These are phyloP conservation scores for Cercopithecus mona DNA, from an alignment of 2,113 vertebrate species.

Conservation along the genomic window DNA sequence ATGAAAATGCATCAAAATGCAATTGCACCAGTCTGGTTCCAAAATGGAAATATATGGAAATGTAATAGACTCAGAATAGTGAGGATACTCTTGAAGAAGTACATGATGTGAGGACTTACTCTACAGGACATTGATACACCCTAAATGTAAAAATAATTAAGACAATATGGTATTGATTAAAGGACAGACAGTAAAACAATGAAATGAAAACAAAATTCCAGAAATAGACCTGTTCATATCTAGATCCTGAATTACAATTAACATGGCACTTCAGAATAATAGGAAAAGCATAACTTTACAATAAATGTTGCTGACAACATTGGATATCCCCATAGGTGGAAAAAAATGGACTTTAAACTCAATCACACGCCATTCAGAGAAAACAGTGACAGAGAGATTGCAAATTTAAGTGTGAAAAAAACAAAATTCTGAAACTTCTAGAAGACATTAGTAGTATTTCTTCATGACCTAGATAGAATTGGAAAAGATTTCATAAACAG, in stretches of 20 bases:
- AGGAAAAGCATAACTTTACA: background rate
- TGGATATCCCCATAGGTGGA: background rate
- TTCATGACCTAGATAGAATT: background rate
- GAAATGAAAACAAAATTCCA: background rate
- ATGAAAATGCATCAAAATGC: background rate
- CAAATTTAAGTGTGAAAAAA: background rate
- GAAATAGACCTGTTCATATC: background rate
- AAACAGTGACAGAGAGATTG: background rate
- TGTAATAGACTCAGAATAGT: background rate
- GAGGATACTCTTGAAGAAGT: background rate
- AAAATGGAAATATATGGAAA: conserved; percentile 4
- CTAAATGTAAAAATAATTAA: background rate
- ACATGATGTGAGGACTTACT: background rate
- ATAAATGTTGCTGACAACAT: background rate
- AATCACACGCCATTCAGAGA: background rate
- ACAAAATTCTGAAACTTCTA: background rate
- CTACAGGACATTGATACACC: background rate
- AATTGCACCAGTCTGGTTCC: background rate
- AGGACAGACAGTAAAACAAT: background rate
- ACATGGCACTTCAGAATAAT: background rate
- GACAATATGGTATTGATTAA: background rate
- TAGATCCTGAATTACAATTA: background rate
- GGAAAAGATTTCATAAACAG: background rate
- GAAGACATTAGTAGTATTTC: background rate
- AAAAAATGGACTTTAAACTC: background rate